Base-by-base conservation (phyloP, 2,113 vertebrate species). In the Mormyrus lacerda region DNA sequence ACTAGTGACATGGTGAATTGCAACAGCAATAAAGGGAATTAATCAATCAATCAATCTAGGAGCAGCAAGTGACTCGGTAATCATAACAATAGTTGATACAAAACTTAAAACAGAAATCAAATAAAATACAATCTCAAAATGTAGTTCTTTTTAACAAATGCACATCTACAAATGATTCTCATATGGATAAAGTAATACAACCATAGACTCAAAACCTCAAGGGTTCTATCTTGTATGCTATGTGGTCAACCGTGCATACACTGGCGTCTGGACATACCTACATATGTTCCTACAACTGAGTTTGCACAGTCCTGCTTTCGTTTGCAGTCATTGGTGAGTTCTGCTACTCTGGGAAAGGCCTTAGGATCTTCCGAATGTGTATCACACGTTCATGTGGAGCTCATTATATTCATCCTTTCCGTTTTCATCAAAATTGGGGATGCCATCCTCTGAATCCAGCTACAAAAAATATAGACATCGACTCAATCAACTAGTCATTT, bases 361-460 rank as follows among this genome's bases (percentile, higher is more conserved):
- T 27, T 27, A 35, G 44, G 19, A n/a, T 21, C 27, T 47, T 10
- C 17, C 47, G 6, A 35, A 42, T 9, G 89, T 50, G 73, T 73
- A 88, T 91, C 92, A 99, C 86, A 99, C 98, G 0, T 98, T 97
- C 98, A 99, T 99, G 94, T 99, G 98, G 91, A 99, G 96, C 93
- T 99, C 98, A 0, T 99, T 98, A 95, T 99, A 99, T 91, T 99
- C 98, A 0, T 99, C 98, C 87, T 95, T 96, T 48, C 98, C 98
- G 0, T 99, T 98, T 92, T 99, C 98, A 0, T 98, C 97, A 0
- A 99, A 99, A 95, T 99, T 99, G 0, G 98, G 98, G 35, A 97
- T 96, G 0, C 97, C 97, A 47, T 99, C 98, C 85, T 99, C 98
- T 0, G 96, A 97, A 90, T 99, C 98, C 95, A 99, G 76, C 98